phyloP scores from a whole-genome alignment of 2,113 vertebrate species.

The Platichthys stellatus region DNA sequence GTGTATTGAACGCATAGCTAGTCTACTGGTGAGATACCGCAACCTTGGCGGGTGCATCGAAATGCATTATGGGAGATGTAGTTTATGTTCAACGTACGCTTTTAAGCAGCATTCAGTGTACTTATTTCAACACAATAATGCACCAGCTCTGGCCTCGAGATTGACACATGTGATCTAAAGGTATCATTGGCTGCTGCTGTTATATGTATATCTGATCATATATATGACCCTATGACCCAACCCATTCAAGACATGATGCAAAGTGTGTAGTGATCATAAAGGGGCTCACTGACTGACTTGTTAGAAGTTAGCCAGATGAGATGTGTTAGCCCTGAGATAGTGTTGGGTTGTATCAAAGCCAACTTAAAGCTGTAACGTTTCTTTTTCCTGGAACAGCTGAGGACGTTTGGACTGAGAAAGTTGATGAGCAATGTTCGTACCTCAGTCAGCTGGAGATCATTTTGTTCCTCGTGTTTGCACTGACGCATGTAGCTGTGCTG shows the following conservation, averaged over 20 bases:
- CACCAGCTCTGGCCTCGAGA: no score
- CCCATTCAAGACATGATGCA: background rate
- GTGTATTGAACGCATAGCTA: no score
- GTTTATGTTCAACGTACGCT: no score
- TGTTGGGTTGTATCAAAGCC: slow-evolving; percentile 22
- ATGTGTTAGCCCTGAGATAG: slow-evolving; percentile 3
- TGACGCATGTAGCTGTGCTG: slow-evolving; percentile 33
- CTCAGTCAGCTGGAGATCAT: slow-evolving; percentile 27
- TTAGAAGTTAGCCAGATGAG: background rate
- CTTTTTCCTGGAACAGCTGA: slow-evolving; percentile 42
- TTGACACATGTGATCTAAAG: no score
- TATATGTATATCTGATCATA: no score
- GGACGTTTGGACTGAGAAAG: background rate
- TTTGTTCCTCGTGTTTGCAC: slow-evolving; percentile 32
- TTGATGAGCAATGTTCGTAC: slow-evolving; percentile 20
- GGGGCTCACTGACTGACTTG: background rate
- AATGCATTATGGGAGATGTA: no score
- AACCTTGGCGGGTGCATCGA: no score
- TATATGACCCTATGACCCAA: no score
- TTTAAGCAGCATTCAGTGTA: no score
- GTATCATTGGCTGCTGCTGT: no score
- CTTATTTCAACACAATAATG: no score
- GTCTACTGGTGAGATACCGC: no score
- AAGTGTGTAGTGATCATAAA: background rate
- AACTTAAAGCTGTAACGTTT: slow-evolving; percentile 29